phyloP scores from a whole-genome alignment of 2,797 vertebrate species.

The Syngnathus acus region DNA sequence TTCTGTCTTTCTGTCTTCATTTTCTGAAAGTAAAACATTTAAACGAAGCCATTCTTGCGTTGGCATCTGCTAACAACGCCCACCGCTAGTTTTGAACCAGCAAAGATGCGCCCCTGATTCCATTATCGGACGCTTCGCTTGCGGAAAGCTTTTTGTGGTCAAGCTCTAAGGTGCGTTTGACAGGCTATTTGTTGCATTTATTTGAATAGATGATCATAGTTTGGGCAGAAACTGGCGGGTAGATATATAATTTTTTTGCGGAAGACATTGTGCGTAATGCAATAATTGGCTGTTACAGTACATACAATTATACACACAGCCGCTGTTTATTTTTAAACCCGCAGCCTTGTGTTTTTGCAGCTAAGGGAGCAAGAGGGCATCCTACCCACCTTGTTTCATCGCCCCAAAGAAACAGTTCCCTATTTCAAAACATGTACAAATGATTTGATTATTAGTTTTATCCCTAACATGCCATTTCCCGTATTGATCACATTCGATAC shows the following conservation, averaged over 20 bases:
- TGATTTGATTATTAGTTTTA: background rate
- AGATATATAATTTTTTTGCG: too few species aligned
- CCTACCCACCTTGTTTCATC: background rate
- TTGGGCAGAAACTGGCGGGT: background rate
- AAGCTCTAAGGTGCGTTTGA: background rate
- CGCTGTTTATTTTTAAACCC: background rate
- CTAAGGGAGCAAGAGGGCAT: background rate
- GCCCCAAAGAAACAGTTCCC: background rate
- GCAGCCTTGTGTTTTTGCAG: background rate
- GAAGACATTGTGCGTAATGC: background rate
- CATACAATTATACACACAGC: too few species aligned
- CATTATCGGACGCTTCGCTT: slow-evolving; percentile 23
- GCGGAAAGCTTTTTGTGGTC: slow-evolving; percentile 1
- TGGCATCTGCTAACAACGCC: background rate
- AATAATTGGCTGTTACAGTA: background rate
- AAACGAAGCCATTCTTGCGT: background rate
- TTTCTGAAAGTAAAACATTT: background rate
- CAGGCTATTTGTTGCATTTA: background rate
- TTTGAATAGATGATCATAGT: background rate
- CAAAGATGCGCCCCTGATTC: slow-evolving; percentile 12
- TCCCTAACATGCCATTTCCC: background rate
- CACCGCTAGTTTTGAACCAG: slow-evolving; percentile 2
- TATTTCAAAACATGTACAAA: background rate
- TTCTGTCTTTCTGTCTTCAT: too few species aligned
- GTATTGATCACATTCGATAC: background rate